Evolutionary conservation across 1,140 invertebrate species (phyloP), one percentile per base, ranked within the genome.

Genomic region (Pseudomyrmex cubaensis): DNA sequence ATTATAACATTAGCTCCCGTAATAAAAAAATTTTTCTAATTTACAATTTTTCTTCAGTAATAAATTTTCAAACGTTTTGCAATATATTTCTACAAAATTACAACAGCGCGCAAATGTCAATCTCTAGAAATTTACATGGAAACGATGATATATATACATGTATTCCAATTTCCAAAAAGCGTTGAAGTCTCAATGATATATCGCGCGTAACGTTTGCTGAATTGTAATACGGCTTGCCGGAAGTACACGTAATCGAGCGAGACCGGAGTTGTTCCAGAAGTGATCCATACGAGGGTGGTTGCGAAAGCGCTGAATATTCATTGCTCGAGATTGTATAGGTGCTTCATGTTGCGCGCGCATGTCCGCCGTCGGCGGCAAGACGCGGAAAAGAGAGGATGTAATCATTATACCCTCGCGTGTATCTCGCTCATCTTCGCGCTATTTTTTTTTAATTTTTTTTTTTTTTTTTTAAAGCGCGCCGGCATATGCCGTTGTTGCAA

Each of bases 241-340:
- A 80, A 80, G 54, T 70, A 56, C 46, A 48, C 54, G 57, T 82
- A 82, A 82, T 74, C 78, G 78, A 82, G 78, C 78, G 78, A 62
- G 50, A 63, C 56, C 54, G 35, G 70, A 66, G 52, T 69, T 84
- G 83, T 77, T 67, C 48, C 59, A 85, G 74, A 85, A 85, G 25
- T 50, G 69, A 73, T 86, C 85, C 75, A 74, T 73, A 61, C 84
- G 76, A 80, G 76, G 83, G 83, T 85, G 83, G 70, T 82, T 82
- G 78, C 75, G 83, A 52, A 67, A 64, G 67, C 22, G 57, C 64
- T 54, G 83, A 84, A 86, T 86, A 86, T 86, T 86, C 83, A 84
- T 86, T 57, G 77, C 59, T 12, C 62, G 48, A 48, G 76, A 13
- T 25, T 57, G 66, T 80, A 20, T 70, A 59, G 59, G 50, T 59